Percentiles rank a stretch among this genome's conserved stretches.
phyloP scores from a whole-genome alignment of 2,888 invertebrate genomes.

The Melolontha melolontha region DNA sequence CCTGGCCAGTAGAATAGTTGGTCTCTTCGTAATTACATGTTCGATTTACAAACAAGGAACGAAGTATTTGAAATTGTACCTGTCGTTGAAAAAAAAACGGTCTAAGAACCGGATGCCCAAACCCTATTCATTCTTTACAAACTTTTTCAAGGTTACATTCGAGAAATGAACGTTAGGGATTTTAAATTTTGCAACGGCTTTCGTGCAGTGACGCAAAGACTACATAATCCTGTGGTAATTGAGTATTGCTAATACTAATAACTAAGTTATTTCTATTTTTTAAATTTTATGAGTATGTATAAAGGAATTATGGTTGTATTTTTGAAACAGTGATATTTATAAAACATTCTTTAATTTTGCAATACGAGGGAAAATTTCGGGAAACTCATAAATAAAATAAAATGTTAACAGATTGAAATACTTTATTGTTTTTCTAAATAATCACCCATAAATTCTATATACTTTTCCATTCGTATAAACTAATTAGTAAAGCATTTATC shows the following conservation, averaged over 20 bases:
- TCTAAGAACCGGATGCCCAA: slow-evolving; percentile 19
- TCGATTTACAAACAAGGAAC: neutral
- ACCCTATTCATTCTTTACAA: slow-evolving; percentile 24
- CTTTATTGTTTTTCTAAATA: too few relatives aligned
- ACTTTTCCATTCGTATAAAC: too few relatives aligned
- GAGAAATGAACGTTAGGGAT: slow-evolving; percentile 25
- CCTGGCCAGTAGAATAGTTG: too few relatives aligned
- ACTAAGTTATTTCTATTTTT: neutral
- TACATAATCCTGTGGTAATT: neutral
- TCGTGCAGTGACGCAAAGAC: neutral
- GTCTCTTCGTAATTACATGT: too few relatives aligned
- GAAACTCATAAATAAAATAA: too few relatives aligned
- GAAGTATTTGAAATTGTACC: slow-evolving; percentile 6
- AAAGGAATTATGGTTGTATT: neutral
- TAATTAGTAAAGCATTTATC: too few relatives aligned
- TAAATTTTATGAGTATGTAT: neutral
- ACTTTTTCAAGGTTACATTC: slow-evolving; percentile 25
- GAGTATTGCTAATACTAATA: neutral
- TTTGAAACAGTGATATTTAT: too few relatives aligned
- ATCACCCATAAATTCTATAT: too few relatives aligned
- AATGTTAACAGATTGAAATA: too few relatives aligned
- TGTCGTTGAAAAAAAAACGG: slow-evolving; percentile 19
- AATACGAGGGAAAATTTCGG: too few relatives aligned
- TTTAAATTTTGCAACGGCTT: slow-evolving; percentile 22
- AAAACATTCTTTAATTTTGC: too few relatives aligned